Evolutionary conservation across 1,140 invertebrate genomes (phyloP), one percentile per base, ranked within the genome.

Genomic region (Physella acuta): DNA sequence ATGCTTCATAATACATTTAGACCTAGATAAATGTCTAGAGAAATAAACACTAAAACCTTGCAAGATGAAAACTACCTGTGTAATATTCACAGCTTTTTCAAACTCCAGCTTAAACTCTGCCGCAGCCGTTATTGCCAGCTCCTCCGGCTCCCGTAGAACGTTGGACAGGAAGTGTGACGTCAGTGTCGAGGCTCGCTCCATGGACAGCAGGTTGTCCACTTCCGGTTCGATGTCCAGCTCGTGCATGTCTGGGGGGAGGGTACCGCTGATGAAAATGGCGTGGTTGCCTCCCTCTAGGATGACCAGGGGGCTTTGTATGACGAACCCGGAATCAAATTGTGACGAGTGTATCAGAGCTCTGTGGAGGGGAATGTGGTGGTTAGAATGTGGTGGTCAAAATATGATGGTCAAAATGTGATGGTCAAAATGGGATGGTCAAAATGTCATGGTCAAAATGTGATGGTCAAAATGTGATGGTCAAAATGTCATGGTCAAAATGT

Each of bases 221-320:
- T 73, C 68, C 0, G 71, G 3, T 16, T 61, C 51, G 0, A 73
- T 70, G 53, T 73, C 71, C 14, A 64, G 53, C 5, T 36, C 11
- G n/a, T 59, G 28, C 24, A 73, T 24, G 28, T 26, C 24, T 0
- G n/a, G 33, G 1, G 73, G 73, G 8, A 74, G 56, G 8, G 37
- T 51, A 28, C 66, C 67, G 3, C 28, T 39, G 34, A 62, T 24
- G 33, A 71, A 68, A 20, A 55, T 37, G 39, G 53, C 70, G 53
- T 74, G 73, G 33, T 74, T 74, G 52, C 33, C 44, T 52, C 73
- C 73, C 14, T 68, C 70, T 26, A 74, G n/a, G 3, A 72, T 33
- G 51, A 74, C 52, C n/a, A 74, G 2, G 0, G 73, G 73, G 31
- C 60, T 69, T 28, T 63, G 64, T 8, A 37, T n/a, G 20, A 66